Evolutionary conservation across 2,797 vertebrate species (phyloP), one percentile per base, ranked within the genome.

Genomic region (Chaetodon trifasciatus): DNA sequence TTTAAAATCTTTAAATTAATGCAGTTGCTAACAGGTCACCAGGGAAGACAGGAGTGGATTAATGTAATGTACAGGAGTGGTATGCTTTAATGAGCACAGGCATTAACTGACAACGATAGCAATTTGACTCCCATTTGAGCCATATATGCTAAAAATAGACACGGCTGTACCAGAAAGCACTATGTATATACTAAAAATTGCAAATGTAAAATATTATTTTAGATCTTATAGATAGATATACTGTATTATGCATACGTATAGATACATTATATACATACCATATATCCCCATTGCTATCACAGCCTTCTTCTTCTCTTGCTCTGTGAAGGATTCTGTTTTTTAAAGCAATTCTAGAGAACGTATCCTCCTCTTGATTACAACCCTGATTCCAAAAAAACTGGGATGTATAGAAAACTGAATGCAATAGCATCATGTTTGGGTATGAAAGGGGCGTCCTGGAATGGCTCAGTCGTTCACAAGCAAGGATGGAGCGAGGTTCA

Each of bases 21-120:
- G 57, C 32, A 75, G 69, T 28, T 39, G 71, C 58, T 75, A 70
- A 81, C 72, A 78, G 66, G 74, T 72, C 81, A 79, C 60, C 15
- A 44, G 74, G 82, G 79, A 84, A 71, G 37, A 17, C 35, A 32
- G 39, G 17, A 61, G 32, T 39, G 63, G 70, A 71, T 69, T 69
- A 73, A 82, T 75, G 57, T 15, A 64, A 82, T 84, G 55, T 49
- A 32, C 52, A 58, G 35, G 40, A 56, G 72, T 40, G 40, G 17
- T 76, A 24, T 39, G 46, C 9, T 70, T 70, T 78, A 85, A 78
- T 83, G 50, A 81, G 73, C 16, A 53, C 44, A 52, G 24, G n/a
- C 32, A 53, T 23, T 23, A 44, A 68, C 52, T 55, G 58, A 58
- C 81, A 50, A 4, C 4, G 3, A 17, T 1, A 19, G 47, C 42